These are phyloP conservation scores for Euwallacea similis DNA, from an alignment of 1,140 invertebrate species.

Conservation along the genomic window DNA sequence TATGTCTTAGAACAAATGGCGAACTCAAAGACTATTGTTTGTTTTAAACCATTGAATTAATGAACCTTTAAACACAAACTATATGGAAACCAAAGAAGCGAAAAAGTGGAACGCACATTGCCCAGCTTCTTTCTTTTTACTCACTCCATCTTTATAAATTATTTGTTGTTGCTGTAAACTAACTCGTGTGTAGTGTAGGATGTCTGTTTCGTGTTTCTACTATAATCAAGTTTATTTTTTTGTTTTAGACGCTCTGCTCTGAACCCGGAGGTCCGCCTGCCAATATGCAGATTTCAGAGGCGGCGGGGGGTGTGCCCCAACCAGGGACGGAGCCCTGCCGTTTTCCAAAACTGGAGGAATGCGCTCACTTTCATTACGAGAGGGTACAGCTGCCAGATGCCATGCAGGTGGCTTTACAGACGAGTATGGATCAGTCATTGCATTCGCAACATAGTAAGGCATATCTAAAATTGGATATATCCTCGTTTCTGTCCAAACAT, in stretches of 20 bases:
- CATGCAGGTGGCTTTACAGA: slow-evolving; percentile 63
- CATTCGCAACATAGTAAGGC: slow-evolving; percentile 53
- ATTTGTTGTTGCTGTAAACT: background rate
- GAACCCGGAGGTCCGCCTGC: slow-evolving; percentile 37
- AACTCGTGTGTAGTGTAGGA: no score
- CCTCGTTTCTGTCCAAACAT: no score
- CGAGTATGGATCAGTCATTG: slow-evolving; percentile 51
- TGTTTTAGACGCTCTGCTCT: slow-evolving; percentile 51
- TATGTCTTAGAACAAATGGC: background rate
- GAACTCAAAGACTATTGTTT: slow-evolving; percentile 6
- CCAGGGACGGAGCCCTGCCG: slow-evolving; percentile 55
- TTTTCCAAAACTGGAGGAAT: slow-evolving; percentile 95
- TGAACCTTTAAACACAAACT: slow-evolving; percentile 22
- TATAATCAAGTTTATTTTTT: background rate
- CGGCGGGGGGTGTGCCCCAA: slow-evolving; percentile 45
- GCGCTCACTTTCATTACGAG: slow-evolving; percentile 98
- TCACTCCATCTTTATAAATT: background rate
- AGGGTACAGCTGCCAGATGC: slow-evolving; percentile 79
- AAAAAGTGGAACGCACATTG: slow-evolving; percentile 24
- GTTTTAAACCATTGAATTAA: slow-evolving; percentile 10
- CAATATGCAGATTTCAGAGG: slow-evolving; percentile 52
- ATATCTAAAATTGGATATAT: background rate
- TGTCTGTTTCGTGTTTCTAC: no score
- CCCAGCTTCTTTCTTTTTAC: slow-evolving; percentile 3
- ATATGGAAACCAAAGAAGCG: background rate